Base-by-base conservation (phyloP, 2,888 invertebrate species). In the Mythimna impura region DNA sequence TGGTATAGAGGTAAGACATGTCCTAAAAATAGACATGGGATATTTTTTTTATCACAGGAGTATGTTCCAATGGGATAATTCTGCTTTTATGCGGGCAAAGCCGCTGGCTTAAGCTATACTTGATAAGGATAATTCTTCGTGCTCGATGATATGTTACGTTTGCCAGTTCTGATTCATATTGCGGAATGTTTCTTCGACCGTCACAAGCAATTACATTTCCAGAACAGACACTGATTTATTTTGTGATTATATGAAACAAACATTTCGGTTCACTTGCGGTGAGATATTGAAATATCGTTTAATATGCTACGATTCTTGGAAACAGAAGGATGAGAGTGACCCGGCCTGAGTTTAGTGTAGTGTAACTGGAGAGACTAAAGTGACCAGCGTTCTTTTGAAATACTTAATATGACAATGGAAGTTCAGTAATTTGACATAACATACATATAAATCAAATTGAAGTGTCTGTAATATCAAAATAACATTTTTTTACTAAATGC, bases 171-270 rank as follows among this genome's bases (percentile, higher is more conserved):
- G 81, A 76, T 70, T 79, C 76, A 76, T 70, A 34, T 52, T 71
- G 34, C 60, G 54, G 70, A 76, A 81, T 79, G 71, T 71, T 76
- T 70, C 76, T 55, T 81, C 62, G 66, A 58, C 57, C 66, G 40
- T 70, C 76, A 61, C 25, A 70, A 60, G 54, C 66, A 69, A 76
- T 66, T 76, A 70, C 62, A 70, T 55, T 76, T 62, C 57, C 62
- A 50, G 12, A 20, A 47, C 81, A 50, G 66, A 70, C 70, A 12
- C 76, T 81, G 63, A 79, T 81, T 79, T 81, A 79, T 81, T 66
- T 66, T 57, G 50, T 69, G 40, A 47, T 75, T 79, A n/a, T 81
- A 63, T 76, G 68, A 65, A 75, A 80, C 81, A 75, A 80, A 75
- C 67, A 81, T 73, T 73, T 47, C 60, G 54, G 40, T 57, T 54